phyloP scores from a whole-genome alignment of 2,888 invertebrate genomes.

The Choristoneura rosaceana region DNA sequence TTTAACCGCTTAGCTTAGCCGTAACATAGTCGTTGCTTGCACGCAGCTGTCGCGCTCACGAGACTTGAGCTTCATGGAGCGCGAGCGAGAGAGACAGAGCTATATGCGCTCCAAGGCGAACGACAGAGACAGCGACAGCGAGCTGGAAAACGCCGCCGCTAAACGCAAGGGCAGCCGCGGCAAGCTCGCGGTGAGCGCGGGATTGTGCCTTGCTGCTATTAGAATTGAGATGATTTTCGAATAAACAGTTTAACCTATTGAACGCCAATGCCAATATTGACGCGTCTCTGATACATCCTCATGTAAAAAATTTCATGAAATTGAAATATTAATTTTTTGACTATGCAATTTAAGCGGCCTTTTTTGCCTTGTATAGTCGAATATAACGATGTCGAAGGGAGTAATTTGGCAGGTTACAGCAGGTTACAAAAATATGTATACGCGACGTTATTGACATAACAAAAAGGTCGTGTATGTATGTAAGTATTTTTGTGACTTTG shows the following conservation, averaged over 20 bases:
- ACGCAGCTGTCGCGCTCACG: slow-evolving; percentile 81
- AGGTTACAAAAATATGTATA: too few relatives aligned
- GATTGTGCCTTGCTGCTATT: slow-evolving; percentile 54
- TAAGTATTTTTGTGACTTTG: too few relatives aligned
- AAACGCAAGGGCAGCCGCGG: slow-evolving; percentile 87
- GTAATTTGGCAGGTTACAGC: too few relatives aligned
- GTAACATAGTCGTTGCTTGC: slow-evolving; percentile 71
- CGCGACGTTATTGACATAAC: too few relatives aligned
- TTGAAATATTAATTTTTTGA: too few relatives aligned
- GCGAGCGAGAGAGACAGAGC: slow-evolving; percentile 82
- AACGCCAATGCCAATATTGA: not conserved
- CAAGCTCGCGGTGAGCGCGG: slow-evolving; percentile 89
- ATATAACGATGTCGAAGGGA: too few relatives aligned
- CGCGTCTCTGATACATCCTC: not conserved
- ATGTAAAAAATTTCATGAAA: too few relatives aligned
- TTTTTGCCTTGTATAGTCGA: too few relatives aligned
- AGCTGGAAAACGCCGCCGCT: slow-evolving; percentile 87
- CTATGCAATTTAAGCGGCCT: too few relatives aligned
- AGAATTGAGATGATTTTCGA: slow-evolving; percentile 59
- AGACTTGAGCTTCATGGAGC: slow-evolving; percentile 81
- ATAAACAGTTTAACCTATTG: not conserved
- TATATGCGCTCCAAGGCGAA: slow-evolving; percentile 82
- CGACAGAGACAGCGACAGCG: slow-evolving; percentile 94
- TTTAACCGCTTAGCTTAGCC: slow-evolving; percentile 46
- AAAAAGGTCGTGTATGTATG: too few relatives aligned